Evolutionary conservation across 2,797 vertebrate genomes (phyloP), one percentile per base, ranked within the genome.

Genomic region (Pampus argenteus): DNA sequence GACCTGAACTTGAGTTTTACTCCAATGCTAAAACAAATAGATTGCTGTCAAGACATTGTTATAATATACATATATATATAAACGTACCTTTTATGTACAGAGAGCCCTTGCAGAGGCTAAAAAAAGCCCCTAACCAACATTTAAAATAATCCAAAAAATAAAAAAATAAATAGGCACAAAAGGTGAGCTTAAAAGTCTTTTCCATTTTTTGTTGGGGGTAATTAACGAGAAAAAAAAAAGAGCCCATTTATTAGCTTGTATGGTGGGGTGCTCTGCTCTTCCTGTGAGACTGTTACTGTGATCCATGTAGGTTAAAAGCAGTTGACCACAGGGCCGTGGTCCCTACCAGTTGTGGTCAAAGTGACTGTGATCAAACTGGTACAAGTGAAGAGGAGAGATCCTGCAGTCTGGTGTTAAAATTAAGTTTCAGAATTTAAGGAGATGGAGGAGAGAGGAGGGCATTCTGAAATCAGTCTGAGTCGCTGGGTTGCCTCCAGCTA

Each of bases 101-200:
- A 82, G 79, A 83, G 76, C 84, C 70, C 9, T 60, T 59, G 49
- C n/a, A 55, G n/a, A 77, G 40, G 42, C 45, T 69, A 69, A 60
- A 79, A 79, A 58, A 70, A 45, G 14, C 52, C 57, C 63, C 62
- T 85, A 78, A 80, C 73, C 87, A 77, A 85, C 67, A 66, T 38
- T 84, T 78, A 82, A 89, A 85, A 90, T 25, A 80, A 84, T 51
- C 49, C 25, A 31, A 71, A 84, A 89, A 73, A 72, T 74, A 84
- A 85, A 86, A 72, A 49, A 47, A 89, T 85, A 91, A 86, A 91
- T 85, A 87, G 66, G 69, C 70, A 89, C 55, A 82, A 89, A 78
- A 2, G 9, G 77, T 89, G 84, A 83, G 48, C 67, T 88, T 91
- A 90, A 92, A 93, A 90, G 81, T 86, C 22, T 71, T 71, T 65